A percentile compares a stretch with the other conserved stretches of the same genome.
Conservation (phyloP, 2,797 vertebrate genomes). For the Brachyrhaphis roseni region DNA sequence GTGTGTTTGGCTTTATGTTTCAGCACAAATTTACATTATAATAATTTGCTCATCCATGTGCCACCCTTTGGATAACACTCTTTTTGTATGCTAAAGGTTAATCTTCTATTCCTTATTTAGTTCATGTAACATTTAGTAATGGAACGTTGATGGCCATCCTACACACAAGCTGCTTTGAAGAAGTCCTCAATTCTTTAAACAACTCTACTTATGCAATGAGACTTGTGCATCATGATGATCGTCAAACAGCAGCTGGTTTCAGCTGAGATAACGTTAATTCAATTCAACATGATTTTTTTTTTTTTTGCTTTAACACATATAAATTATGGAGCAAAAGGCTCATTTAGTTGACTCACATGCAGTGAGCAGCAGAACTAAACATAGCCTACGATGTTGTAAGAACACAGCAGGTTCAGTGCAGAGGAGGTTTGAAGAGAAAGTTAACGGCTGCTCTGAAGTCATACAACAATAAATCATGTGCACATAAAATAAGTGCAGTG, state of each 20-base stretch:
- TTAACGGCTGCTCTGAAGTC: constrained; percentile 8
- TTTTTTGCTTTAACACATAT: constrained; percentile 50
- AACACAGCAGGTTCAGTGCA: constrained; percentile 25
- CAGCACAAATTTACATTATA: background rate
- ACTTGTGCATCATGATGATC: constrained; percentile 44
- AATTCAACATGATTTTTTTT: constrained; percentile 35
- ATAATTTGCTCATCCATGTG: background rate
- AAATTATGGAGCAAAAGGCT: constrained; percentile 57
- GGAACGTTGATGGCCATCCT: background rate
- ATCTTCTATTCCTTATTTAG: background rate
- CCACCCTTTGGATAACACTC: background rate
- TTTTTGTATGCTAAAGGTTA: background rate
- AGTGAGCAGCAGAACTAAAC: constrained; percentile 56
- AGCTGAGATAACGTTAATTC: constrained; percentile 36
- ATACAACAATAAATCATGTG: background rate
- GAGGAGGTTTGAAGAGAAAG: constrained; percentile 1
- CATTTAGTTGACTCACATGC: constrained; percentile 41
- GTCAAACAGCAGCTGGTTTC: constrained; percentile 49
- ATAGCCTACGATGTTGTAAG: constrained; percentile 38
- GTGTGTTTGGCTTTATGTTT: background rate
- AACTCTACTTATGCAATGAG: constrained; percentile 10
- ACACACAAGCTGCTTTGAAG: constrained; percentile 16
- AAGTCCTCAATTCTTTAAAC: background rate
- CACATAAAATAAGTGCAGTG: background rate
- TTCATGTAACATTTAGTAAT: constrained; percentile 8